These are phyloP conservation scores for Euschistus heros DNA, from an alignment of 1,140 invertebrate genomes.

Conservation along the genomic window DNA sequence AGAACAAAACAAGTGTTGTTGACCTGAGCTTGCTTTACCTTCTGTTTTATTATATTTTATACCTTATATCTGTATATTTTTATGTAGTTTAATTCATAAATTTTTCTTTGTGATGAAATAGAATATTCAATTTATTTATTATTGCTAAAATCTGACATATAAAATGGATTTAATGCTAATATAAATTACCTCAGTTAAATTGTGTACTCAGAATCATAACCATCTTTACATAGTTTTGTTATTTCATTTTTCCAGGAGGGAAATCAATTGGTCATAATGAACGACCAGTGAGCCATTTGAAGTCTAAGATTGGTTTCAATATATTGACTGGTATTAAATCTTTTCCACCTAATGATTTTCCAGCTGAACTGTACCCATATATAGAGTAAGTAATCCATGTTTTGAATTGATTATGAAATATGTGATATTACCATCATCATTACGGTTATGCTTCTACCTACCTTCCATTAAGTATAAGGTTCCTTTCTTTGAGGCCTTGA, in stretches of 20 bases:
- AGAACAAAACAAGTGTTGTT: too few relatives aligned
- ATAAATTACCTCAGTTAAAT: too few relatives aligned
- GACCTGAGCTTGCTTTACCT: too few relatives aligned
- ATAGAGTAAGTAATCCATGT: slow-evolving; percentile 13
- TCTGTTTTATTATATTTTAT: too few relatives aligned
- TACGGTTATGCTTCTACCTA: background rate
- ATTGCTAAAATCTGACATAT: too few relatives aligned
- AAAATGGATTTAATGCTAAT: too few relatives aligned
- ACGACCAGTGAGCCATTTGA: slow-evolving; percentile 24
- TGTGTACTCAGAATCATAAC: background rate
- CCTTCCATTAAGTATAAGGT: background rate
- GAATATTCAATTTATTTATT: too few relatives aligned
- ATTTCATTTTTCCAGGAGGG: slow-evolving; percentile 21
- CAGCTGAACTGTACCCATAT: slow-evolving; percentile 22
- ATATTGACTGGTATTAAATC: slow-evolving; percentile 25
- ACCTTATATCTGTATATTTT: too few relatives aligned
- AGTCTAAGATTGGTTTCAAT: slow-evolving; percentile 24
- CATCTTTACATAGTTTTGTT: background rate
- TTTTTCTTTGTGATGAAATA: too few relatives aligned
- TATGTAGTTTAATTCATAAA: too few relatives aligned
- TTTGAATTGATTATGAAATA: slow-evolving; percentile 21
- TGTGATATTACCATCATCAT: background rate
- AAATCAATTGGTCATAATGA: slow-evolving; percentile 15
- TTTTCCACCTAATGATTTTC: slow-evolving; percentile 24
- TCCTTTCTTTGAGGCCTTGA: background rate